These are phyloP conservation scores for Caenorhabditis afra DNA, from an alignment of 2,888 invertebrate species.

Conservation along the genomic window DNA sequence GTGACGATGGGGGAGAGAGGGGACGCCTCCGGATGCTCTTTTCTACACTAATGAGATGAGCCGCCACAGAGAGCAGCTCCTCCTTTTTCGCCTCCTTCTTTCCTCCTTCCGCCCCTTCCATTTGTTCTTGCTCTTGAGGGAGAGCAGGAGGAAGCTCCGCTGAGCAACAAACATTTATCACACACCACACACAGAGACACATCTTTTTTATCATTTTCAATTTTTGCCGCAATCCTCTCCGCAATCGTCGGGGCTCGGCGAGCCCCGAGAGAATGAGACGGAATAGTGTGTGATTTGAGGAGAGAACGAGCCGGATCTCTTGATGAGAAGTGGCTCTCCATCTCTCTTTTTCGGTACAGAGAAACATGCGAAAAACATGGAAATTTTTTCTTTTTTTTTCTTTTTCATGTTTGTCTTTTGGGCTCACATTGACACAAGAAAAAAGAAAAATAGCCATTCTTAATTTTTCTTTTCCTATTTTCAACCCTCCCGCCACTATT, in stretches of 20 bases:
- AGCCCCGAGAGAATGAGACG: neutral
- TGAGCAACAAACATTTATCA: constrained; percentile 7
- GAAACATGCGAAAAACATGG: constrained; percentile 4
- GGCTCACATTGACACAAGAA: no score
- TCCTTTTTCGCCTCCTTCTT: neutral
- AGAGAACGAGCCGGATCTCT: constrained; percentile 12
- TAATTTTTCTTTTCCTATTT: no score
- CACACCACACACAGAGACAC: no score
- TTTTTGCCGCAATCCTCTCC: constrained; percentile 17
- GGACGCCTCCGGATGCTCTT: constrained; percentile 4
- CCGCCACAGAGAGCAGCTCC: neutral
- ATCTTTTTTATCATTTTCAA: constrained; percentile 17
- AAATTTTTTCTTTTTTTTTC: neutral
- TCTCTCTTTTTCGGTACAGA: neutral
- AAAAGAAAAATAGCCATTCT: no score
- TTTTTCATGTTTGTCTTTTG: neutral
- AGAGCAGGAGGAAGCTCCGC: neutral
- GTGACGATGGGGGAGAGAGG: no score
- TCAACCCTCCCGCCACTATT: no score
- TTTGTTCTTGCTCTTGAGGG: constrained; percentile 12
- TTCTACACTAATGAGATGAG: constrained; percentile 13
- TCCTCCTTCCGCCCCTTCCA: neutral
- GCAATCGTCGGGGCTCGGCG: neutral
- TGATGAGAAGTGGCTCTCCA: constrained; percentile 9
- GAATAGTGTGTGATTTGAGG: constrained; percentile 4